Conservation (phyloP, 1,140 invertebrate genomes). For the Drosophila trapezifrons region DNA sequence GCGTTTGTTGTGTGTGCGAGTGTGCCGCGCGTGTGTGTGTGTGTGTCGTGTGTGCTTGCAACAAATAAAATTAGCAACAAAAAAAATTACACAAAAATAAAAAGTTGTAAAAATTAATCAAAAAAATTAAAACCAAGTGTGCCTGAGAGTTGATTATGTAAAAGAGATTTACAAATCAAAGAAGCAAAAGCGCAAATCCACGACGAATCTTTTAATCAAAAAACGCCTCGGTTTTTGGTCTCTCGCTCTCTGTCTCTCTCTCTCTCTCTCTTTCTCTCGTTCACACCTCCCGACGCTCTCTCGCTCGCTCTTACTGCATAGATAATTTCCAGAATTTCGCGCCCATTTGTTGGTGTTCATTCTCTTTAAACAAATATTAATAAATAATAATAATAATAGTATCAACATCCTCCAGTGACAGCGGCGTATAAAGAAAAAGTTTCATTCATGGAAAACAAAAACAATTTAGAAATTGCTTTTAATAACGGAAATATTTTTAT, state of each 20-base stretch:
- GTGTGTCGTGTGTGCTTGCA: constrained; percentile 22
- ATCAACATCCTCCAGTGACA: constrained; percentile 33
- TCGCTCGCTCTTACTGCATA: constrained; percentile 40
- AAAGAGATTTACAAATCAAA: constrained; percentile 32
- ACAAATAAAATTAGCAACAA: constrained; percentile 9
- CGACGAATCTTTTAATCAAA: constrained; percentile 46
- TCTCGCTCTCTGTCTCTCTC: constrained; percentile 18
- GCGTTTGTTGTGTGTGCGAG: constrained; percentile 36
- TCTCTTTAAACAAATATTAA: constrained; percentile 5
- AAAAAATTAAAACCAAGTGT: constrained; percentile 31
- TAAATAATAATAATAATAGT: constrained; percentile 1
- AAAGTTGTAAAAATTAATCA: constrained; percentile 26
- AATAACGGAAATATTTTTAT: constrained; percentile 84
- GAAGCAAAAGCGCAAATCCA: constrained; percentile 12
- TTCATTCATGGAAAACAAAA: constrained; percentile 84
- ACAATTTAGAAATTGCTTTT: constrained; percentile 84
- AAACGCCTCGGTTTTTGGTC: constrained; percentile 45
- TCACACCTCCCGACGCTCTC: constrained; percentile 5
- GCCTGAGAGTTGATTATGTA: constrained; percentile 34
- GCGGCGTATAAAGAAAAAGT: constrained; percentile 39
- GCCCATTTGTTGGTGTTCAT: constrained; percentile 41
- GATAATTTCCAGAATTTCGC: constrained; percentile 54
- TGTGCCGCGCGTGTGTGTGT: constrained; percentile 9
- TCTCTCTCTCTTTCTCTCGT: constrained; percentile 22
- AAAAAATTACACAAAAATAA: constrained; percentile 7